Evolutionary conservation across 2,797 vertebrate genomes (phyloP), one percentile per base, ranked within the genome.

Genomic region (Acanthornis magna): DNA sequence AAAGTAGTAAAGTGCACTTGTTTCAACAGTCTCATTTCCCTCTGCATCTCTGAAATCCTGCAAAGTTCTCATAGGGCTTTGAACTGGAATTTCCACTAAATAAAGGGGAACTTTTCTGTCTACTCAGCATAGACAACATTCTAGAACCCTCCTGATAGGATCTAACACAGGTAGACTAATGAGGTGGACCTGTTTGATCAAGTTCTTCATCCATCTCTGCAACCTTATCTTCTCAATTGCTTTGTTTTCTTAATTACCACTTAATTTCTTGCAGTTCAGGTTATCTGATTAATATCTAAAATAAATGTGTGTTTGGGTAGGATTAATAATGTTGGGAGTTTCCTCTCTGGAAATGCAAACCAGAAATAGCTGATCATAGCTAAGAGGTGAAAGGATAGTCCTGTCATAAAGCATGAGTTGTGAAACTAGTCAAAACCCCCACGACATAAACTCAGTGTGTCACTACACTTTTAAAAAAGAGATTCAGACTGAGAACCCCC

Each of bases 281-380:
- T 83, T 80, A 51, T 51, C 36, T 51, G 32, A 60, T 30, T 80
- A 34, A 67, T 67, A 83, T 48, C n/a, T 84, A 30, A 36, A 10
- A 16, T 26, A 40, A 25, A 2, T 17, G 6, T 1, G 4, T 17
- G 5, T 17, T 29, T 2, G 13, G 1, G 6, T 16, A 54, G 20
- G 34, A 84, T 47, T 47, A 68, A 47, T 20, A 78, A 32, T 16
- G 12, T 9, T 51, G 21, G 14, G n/a, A 47, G 11, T 48, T 76
- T 88, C 26, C 51, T 36, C 27, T 79, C 54, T 65, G 22, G 20
- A 67, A 76, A 23, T 13, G 61, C 40, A 63, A 66, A 76, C 10
- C 74, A 34, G 42, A 25, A 88, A 57, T 14, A 78, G 57, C 23
- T 54, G 50, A 13, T 57, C 26, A 29, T 10, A 74, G 21, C 17